Evolutionary conservation across 2,797 vertebrate species (phyloP), one percentile per base, ranked within the genome.

Genomic region (Sebastolobus altivelis): DNA sequence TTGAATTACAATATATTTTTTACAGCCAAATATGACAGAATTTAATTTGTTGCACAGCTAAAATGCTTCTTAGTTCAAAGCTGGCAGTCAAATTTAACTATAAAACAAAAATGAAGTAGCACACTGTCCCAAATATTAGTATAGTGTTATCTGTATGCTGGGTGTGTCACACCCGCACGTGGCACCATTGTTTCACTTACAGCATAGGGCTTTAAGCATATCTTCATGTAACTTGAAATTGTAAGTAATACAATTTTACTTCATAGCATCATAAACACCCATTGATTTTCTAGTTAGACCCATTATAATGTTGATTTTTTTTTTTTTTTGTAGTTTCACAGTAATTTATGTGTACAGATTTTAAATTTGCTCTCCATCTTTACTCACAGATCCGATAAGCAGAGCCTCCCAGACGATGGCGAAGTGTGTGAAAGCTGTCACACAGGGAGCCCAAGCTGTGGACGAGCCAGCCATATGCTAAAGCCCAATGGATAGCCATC

Each of bases 351-450:
- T 22, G 29, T 60, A 12, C n/a, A 16, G 14, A 72, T 65, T 72
- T 80, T 9, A 71, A 79, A 67, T 80, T 16, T 73, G 59, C 10
- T 76, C n/a, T 89, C 29, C 40, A 73, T 87, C 49, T 81, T 74
- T 69, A 73, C 84, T 81, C 82, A 77, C 95, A 98, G 97, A 98
- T 96, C 95, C 97, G 7, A 97, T 98, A 90, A 97, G 97, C 87
- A 96, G 97, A 96, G 97, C 97, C 72, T 98, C 97, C 35, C 97
- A 97, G 94, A 97, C 97, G 60, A 97, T 97, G 97, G 97, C 97
- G 27, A 98, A 97, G 87, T 98, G 97, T 94, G 96, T 97, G 82
- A 98, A 97, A 94, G 97, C 97, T 72, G 96, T 97, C 83, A 97
- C 94, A 75, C 96, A 97, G 92, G 97, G 97, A 74, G 96, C 96